Evolutionary conservation across 2,113 vertebrate genomes (phyloP).

Genomic region (Psittacula cyanocephala): DNA sequence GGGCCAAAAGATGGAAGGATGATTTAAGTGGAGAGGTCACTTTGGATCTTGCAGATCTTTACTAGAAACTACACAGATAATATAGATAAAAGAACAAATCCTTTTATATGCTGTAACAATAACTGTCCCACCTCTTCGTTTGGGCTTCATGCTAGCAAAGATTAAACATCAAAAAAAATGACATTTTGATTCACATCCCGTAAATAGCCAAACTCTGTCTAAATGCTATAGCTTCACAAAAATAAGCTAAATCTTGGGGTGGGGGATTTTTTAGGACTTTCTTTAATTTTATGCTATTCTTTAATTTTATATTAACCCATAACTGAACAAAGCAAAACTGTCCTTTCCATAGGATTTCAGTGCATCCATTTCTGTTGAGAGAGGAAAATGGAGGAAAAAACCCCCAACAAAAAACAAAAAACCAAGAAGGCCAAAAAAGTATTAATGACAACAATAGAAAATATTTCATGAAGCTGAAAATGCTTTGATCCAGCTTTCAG

Average conservation of each 20-base stretch:
- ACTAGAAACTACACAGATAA: neutral
- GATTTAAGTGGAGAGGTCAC: constrained; percentile 26
- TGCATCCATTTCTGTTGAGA: neutral
- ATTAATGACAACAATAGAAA: neutral
- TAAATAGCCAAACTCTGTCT: neutral
- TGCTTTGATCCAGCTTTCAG: neutral
- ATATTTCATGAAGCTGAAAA: neutral
- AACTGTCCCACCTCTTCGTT: neutral
- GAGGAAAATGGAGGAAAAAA: neutral
- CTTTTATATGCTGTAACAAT: neutral
- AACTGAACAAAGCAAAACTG: neutral
- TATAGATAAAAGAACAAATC: neutral
- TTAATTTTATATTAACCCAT: neutral
- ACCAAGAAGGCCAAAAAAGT: neutral
- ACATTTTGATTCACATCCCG: neutral
- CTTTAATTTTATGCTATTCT: neutral
- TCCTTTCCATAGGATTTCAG: neutral
- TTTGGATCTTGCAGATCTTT: constrained; percentile 17
- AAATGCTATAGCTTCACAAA: neutral
- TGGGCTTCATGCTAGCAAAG: neutral
- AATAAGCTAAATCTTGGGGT: neutral
- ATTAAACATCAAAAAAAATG: neutral
- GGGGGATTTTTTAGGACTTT: accelerated
- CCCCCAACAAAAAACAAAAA: neutral
- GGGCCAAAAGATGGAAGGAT: constrained; percentile 30